Evolutionary conservation across 2,113 vertebrate genomes (phyloP).

Genomic region (Apteryx mantelli): DNA sequence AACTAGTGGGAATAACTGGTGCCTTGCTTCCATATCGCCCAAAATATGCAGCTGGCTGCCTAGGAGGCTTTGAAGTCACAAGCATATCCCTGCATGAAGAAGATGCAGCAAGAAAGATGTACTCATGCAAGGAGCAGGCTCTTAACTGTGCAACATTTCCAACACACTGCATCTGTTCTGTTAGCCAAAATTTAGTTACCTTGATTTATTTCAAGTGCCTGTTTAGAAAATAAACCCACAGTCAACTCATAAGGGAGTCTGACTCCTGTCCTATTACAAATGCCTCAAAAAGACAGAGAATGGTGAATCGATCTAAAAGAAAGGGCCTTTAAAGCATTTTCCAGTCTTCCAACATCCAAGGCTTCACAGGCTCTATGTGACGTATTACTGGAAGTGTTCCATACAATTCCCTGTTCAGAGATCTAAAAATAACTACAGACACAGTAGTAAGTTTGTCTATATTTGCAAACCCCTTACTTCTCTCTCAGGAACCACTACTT

Average conservation of each 20-base stretch:
- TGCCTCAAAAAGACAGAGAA: not conserved
- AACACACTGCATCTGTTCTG: not conserved
- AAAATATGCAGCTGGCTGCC: not conserved
- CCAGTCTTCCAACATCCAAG: constrained; percentile 32
- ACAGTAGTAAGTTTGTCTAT: constrained; percentile 48
- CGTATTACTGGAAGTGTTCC: constrained; percentile 62
- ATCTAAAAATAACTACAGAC: constrained; percentile 61
- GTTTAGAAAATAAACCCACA: not conserved
- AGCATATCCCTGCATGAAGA: not conserved
- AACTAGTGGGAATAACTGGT: not conserved
- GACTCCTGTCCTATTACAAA: not conserved
- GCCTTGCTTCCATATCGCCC: not conserved
- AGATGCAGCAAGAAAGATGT: not conserved
- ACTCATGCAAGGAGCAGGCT: not conserved
- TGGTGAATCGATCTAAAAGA: not conserved
- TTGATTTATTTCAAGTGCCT: not conserved
- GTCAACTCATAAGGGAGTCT: not conserved
- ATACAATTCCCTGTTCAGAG: constrained; percentile 43
- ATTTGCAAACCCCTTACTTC: constrained; percentile 35
- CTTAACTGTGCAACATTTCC: not conserved
- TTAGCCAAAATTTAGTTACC: not conserved
- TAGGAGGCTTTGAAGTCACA: not conserved
- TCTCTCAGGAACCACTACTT: constrained; percentile 25
- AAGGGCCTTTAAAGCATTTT: constrained; percentile 32
- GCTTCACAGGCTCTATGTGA: constrained; percentile 44